These are phyloP conservation scores for Lepus timidus DNA, from an alignment of 2,113 vertebrate species.

Conservation along the genomic window DNA sequence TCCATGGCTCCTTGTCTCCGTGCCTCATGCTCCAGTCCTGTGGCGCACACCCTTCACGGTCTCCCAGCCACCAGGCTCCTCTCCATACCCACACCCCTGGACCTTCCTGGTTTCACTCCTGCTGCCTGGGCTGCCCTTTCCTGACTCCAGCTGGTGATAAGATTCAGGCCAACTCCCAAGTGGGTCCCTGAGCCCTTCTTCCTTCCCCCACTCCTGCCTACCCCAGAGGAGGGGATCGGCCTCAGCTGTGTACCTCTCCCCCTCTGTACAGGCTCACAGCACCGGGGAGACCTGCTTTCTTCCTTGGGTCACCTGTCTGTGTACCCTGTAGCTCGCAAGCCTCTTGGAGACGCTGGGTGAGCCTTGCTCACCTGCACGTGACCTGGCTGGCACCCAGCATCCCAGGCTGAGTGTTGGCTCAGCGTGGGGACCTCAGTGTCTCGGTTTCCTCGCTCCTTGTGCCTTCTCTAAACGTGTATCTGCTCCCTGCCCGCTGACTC, in stretches of 20 bases:
- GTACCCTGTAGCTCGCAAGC: not conserved
- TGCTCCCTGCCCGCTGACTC: not conserved
- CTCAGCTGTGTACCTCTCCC: not conserved
- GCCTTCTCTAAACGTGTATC: not conserved
- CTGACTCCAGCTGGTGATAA: not conserved
- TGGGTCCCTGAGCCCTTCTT: not conserved
- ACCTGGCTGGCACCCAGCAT: not conserved
- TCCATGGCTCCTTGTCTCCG: not conserved
- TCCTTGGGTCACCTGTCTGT: not conserved
- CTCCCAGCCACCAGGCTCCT: not conserved
- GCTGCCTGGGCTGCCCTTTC: not conserved
- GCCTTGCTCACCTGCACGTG: not conserved
- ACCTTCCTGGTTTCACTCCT: not conserved
- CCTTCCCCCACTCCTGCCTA: not conserved
- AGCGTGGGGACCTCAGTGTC: not conserved
- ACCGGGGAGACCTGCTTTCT: not conserved
- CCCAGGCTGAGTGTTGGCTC: not conserved
- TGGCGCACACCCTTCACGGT: not conserved
- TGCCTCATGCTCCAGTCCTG: not conserved
- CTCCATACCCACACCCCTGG: not conserved
- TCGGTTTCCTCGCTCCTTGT: not conserved
- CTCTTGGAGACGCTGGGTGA: not conserved
- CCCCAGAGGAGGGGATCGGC: not conserved
- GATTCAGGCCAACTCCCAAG: not conserved
- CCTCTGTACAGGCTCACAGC: not conserved